Base-by-base conservation (phyloP, 1,140 invertebrate species). In the Acromyrmex heyeri region DNA sequence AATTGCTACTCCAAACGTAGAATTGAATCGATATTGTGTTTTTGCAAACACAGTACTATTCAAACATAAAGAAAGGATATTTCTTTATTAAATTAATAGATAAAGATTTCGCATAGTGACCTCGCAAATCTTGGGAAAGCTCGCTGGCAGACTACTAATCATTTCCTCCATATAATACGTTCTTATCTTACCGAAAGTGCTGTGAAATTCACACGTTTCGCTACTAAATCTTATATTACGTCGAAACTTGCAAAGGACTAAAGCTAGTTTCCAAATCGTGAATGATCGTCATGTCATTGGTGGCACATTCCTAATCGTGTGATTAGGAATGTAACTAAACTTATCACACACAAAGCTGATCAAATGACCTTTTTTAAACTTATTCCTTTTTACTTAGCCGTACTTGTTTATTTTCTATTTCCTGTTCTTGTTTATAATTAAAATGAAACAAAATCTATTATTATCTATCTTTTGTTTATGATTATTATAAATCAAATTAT, bases 161-260 rank as follows among this genome's bases (percentile, higher is more conserved):
- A 50, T 57, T 24, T 65, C 8, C n/a, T 21, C 44, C n/a, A 8
- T 24, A 5, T 27, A 48, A 8, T 14, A 38, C 30, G 12, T 44
- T 50, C 50, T 57, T 48, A 27, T 16, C 27, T 61, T 16, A 3
- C 10, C 55, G 44, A 48, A 88, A 61, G 77, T 59, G 38, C 81
- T 34, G 16, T 24, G 75, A 86, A 34, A 38, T 53, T 57, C 27
- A 69, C 88, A 86, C 87, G 87, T 88, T 27, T 30, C 24, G 82
- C 18, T 69, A 67, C n/a, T 89, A 89, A 88, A 89, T 88, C 86
- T 50, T 48, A 12, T 18, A 75, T 81, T 76, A 86, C 12, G 53
- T 3, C n/a, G 30, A 50, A 77, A 88, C 27, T 69, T 34, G 38
- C 16, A 44, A 18, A 2, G 65, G 59, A 59, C 7, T 16, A 89